These are phyloP conservation scores for Cottus gobio DNA, from an alignment of 2,113 vertebrate species.

Conservation along the genomic window DNA sequence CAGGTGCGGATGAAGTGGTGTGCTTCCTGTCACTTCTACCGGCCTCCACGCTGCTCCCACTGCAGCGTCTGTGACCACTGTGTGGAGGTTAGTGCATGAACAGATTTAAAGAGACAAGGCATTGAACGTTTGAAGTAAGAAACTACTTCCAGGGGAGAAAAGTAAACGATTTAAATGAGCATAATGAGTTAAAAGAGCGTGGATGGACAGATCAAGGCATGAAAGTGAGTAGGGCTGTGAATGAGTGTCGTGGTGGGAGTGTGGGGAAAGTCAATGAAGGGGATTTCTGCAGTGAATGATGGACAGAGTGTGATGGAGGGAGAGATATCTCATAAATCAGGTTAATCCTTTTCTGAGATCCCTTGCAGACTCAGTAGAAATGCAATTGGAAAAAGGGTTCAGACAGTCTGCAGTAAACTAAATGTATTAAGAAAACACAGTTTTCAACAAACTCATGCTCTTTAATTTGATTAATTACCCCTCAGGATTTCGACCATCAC, in stretches of 20 bases:
- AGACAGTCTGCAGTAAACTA: slow-evolving; percentile 31
- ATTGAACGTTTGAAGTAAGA: not conserved
- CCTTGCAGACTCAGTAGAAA: slow-evolving; percentile 62
- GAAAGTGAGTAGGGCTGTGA: slow-evolving; percentile 11
- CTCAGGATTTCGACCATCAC: slow-evolving; percentile 98
- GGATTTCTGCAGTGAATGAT: slow-evolving; percentile 62
- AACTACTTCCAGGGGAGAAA: not conserved
- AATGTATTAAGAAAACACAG: slow-evolving; percentile 36
- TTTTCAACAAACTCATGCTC: not conserved
- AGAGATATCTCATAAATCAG: slow-evolving; percentile 74
- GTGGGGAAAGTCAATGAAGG: slow-evolving; percentile 49
- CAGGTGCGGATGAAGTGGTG: slow-evolving; percentile 99
- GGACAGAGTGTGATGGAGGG: slow-evolving; percentile 51
- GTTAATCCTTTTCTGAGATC: slow-evolving; percentile 73
- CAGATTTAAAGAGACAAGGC: not conserved
- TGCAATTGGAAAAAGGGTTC: slow-evolving; percentile 55
- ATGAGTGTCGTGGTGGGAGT: slow-evolving; percentile 13
- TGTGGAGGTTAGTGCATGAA: slow-evolving; percentile 88
- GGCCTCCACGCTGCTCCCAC: slow-evolving; percentile 95
- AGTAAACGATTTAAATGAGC: not conserved
- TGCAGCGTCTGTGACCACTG: slow-evolving; percentile 98
- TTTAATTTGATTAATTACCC: not conserved
- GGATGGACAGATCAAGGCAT: not conserved
- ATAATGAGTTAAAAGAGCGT: not conserved
- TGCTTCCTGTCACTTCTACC: slow-evolving; percentile 95